phyloP scores from a whole-genome alignment of 1,140 invertebrate species.

The Pogonomyrmex californicus region DNA sequence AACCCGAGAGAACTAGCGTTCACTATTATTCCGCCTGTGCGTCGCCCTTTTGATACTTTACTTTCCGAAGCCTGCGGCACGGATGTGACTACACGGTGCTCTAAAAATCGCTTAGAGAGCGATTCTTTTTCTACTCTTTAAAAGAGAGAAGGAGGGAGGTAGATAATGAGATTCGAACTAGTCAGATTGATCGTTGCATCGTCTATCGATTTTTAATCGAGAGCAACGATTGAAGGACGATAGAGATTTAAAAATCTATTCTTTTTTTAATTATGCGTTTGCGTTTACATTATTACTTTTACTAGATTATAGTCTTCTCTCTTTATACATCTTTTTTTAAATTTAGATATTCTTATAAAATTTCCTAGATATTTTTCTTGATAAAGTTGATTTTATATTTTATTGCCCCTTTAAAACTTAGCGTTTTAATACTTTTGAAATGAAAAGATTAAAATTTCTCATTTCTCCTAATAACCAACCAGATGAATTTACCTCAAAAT shows the following conservation, averaged over 20 bases:
- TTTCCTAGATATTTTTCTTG: neutral
- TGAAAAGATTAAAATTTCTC: neutral
- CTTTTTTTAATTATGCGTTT: neutral
- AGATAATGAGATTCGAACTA: neutral
- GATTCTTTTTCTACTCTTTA: neutral
- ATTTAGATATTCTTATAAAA: neutral
- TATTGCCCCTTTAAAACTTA: neutral
- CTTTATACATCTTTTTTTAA: neutral
- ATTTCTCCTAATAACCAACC: neutral
- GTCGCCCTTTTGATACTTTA: slow-evolving; percentile 67
- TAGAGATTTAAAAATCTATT: neutral
- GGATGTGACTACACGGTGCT: slow-evolving; percentile 36
- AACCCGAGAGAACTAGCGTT: slow-evolving; percentile 64
- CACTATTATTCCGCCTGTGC: slow-evolving; percentile 67
- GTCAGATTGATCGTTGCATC: neutral
- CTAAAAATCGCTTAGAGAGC: neutral
- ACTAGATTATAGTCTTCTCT: neutral
- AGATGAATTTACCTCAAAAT: neutral
- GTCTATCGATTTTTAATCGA: slow-evolving; percentile 1
- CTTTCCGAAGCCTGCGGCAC: slow-evolving; percentile 67
- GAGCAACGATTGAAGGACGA: neutral
- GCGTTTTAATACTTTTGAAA: neutral
- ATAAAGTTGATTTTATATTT: neutral
- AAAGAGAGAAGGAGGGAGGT: neutral
- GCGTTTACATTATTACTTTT: neutral